These are phyloP conservation scores for Anthoptus insignis DNA, from an alignment of 2,888 invertebrate species.

Conservation along the genomic window DNA sequence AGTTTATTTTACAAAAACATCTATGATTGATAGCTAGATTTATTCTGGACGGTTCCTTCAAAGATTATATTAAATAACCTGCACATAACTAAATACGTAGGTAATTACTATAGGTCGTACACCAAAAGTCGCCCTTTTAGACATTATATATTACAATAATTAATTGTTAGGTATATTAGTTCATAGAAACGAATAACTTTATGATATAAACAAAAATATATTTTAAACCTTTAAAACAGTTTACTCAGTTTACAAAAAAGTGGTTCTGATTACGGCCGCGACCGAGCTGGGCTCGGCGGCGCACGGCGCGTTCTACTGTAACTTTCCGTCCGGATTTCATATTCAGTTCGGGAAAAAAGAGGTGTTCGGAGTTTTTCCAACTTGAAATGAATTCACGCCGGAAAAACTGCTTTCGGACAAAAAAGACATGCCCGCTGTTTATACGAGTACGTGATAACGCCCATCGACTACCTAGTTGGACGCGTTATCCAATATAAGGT, in stretches of 20 bases:
- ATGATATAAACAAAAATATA: slow-evolving; percentile 35
- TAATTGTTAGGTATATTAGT: too few species aligned
- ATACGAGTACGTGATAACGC: background rate
- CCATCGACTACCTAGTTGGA: too few species aligned
- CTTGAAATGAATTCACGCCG: slow-evolving; percentile 72
- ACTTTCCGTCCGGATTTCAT: slow-evolving; percentile 59
- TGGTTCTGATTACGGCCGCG: slow-evolving; percentile 31
- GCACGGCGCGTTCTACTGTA: slow-evolving; percentile 29
- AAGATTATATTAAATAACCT: too few species aligned
- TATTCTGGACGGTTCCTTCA: too few species aligned
- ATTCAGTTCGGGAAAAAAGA: slow-evolving; percentile 68
- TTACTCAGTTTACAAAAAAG: slow-evolving; percentile 29
- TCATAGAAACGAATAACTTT: too few species aligned
- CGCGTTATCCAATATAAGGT: too few species aligned
- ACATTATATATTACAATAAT: too few species aligned
- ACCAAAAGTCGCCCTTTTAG: too few species aligned
- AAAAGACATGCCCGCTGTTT: slow-evolving; percentile 35
- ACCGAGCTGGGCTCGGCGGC: background rate
- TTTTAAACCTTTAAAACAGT: slow-evolving; percentile 23
- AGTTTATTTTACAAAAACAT: too few species aligned
- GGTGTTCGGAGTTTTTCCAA: slow-evolving; percentile 61
- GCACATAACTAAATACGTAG: too few species aligned
- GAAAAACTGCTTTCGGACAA: slow-evolving; percentile 41
- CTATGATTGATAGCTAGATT: too few species aligned
- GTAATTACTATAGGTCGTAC: too few species aligned